Percentiles rank a stretch among this genome's conserved stretches.
These are phyloP conservation scores for Masticophis lateralis DNA, from an alignment of 2,797 vertebrate species.

Conservation along the genomic window DNA sequence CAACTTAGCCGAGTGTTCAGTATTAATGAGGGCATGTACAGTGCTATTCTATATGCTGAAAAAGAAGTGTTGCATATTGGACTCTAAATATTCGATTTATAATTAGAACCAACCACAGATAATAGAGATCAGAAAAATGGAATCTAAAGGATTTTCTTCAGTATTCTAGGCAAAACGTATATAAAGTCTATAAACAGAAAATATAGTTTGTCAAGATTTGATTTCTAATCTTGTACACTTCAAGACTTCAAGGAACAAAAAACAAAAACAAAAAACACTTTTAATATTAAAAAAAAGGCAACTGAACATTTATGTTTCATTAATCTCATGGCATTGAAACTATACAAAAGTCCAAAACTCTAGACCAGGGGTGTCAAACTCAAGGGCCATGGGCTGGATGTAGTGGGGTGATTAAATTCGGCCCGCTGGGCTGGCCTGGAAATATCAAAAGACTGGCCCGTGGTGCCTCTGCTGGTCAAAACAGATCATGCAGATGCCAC, in stretches of 20 bases:
- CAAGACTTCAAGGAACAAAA: background rate
- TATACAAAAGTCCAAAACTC: background rate
- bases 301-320: background rate
- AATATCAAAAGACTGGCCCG: too few relatives aligned
- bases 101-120: background rate
- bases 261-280: background rate
- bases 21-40: background rate
- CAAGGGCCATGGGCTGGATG: too few relatives aligned
- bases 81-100: background rate
- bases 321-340: background rate
- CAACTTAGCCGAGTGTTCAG: background rate
- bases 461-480: too few relatives aligned
- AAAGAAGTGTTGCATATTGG: background rate
- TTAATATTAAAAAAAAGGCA: background rate
- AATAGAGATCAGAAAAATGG: background rate
- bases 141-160: background rate
- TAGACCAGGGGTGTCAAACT: background rate
- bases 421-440: too few relatives aligned
- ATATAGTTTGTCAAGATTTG: background rate
- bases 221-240: background rate
- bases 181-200: background rate
- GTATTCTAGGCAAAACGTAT: background rate
- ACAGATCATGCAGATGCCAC: too few relatives aligned
- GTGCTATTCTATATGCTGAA: background rate
- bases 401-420: too few relatives aligned